phyloP scores from a whole-genome alignment of 2,888 invertebrate genomes.

The Hermodice carunculata region DNA sequence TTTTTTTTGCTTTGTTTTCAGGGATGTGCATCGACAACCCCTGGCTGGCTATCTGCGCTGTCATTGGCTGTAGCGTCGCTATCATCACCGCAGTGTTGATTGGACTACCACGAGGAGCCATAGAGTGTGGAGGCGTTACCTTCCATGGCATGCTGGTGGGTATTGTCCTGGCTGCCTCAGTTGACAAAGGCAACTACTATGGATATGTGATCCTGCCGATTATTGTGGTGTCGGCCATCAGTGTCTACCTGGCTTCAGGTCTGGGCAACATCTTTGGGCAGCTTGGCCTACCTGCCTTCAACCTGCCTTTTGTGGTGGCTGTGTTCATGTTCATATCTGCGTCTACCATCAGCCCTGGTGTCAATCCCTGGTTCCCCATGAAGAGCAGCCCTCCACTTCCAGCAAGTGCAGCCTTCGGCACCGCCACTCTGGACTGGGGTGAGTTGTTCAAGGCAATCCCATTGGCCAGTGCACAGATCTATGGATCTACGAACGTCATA shows the following conservation, averaged over 20 bases:
- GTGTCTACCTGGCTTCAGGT: conserved; percentile 23
- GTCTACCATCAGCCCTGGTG: background rate
- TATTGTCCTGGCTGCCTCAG: conserved; percentile 10
- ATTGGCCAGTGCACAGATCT: too few relatives aligned
- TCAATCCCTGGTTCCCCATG: conserved; percentile 19
- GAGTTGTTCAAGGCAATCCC: too few relatives aligned
- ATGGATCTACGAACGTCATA: conserved; percentile 16
- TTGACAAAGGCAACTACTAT: conserved; percentile 16
- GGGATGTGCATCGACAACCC: conserved; percentile 17
- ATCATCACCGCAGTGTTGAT: too few relatives aligned
- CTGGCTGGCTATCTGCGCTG: conserved; percentile 20
- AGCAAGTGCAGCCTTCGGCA: background rate
- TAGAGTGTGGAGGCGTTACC: conserved; percentile 17
- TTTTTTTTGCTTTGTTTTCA: too few relatives aligned
- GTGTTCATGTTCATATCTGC: conserved; percentile 25
- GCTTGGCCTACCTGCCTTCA: conserved; percentile 19
- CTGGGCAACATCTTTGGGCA: conserved; percentile 9
- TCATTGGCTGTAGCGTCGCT: conserved; percentile 14
- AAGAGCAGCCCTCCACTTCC: background rate
- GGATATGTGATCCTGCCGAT: conserved; percentile 15
- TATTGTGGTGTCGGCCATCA: conserved; percentile 10
- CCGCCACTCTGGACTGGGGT: conserved; percentile 11
- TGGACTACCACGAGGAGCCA: conserved; percentile 3
- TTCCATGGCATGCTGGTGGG: conserved; percentile 28
- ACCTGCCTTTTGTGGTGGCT: conserved; percentile 21